Base-by-base conservation (phyloP, 2,888 invertebrate genomes). In the Synergus umbraculus region DNA sequence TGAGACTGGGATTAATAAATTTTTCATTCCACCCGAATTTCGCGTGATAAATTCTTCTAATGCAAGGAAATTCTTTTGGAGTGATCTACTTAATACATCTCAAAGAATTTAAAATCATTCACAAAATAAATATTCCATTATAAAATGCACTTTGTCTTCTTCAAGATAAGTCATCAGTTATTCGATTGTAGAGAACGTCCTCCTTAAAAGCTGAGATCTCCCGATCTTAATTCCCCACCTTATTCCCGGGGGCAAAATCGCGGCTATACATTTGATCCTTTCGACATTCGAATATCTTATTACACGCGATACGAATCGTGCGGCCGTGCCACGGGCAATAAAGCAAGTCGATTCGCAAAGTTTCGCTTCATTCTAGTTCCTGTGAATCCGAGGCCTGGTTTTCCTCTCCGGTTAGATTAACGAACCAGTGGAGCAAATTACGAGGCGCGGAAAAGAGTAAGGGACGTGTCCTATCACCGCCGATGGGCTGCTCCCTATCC, bases 301-400 rank as follows among this genome's bases (percentile, higher is more conserved):
- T 49, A 69, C 69, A 49, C 13, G 69, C 69, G 69, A 69, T 69
- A 69, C 37, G 49, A 49, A 69, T 69, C 69, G 69, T 69, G 69
- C 69, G 29, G 69, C 49, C 44, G 46, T 69, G 69, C 69, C 49
- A 69, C 18, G 46, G 49, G 49, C 69, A 69, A 54, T 69, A 69
- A 46, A 69, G 46, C 69, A 46, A 69, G 22, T 4, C 49, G 8
- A 69, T 49, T 44, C 49, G 49, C 67, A 13, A n/a, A 44, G 22
- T 44, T 67, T 67, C 67, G 13, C 67, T 44, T 46, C 22, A 67
- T 67, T 12, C 44, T 22, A 44, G 22, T 69, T 49, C 15, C 29
- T 46, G 22, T 69, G 29, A 69, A 69, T 69, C 29, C 49, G 4
- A 49, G 69, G 18, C 67, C 67, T 67, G 67, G 44, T 66, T 66